These are phyloP conservation scores for Neodiprion lecontei DNA, from an alignment of 1,140 invertebrate genomes.

Conservation along the genomic window DNA sequence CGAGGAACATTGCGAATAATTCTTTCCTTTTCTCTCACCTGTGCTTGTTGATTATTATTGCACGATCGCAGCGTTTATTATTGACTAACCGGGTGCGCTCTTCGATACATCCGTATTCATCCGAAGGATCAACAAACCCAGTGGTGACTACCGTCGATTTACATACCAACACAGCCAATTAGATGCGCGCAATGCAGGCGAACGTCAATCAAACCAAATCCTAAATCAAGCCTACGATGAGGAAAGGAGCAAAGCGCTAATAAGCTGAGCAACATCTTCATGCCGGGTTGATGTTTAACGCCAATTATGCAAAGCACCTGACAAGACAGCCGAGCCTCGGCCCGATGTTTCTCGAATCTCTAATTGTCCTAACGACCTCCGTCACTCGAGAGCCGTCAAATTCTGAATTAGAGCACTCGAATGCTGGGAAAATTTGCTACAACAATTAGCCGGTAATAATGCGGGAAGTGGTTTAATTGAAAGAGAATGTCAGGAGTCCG, in stretches of 20 bases:
- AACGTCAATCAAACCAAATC: background rate
- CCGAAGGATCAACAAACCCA: too few relatives aligned
- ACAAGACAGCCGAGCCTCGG: background rate
- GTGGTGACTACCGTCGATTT: too few relatives aligned
- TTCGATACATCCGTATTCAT: too few relatives aligned
- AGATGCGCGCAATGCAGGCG: background rate
- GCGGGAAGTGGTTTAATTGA: slow-evolving; percentile 4
- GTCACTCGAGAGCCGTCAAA: background rate
- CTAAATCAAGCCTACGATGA: background rate
- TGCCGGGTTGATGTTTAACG: background rate
- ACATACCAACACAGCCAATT: too few relatives aligned
- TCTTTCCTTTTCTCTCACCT: too few relatives aligned
- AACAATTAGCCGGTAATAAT: background rate
- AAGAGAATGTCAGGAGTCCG: background rate
- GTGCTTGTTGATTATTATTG: too few relatives aligned
- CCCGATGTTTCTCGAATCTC: background rate
- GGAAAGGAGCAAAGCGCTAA: background rate
- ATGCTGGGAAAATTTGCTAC: background rate
- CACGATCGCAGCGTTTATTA: too few relatives aligned
- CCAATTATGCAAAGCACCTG: background rate
- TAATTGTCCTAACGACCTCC: background rate
- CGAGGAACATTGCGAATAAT: too few relatives aligned
- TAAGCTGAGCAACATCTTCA: background rate
- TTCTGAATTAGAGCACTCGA: background rate
- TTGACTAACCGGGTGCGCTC: too few relatives aligned